phyloP scores from a whole-genome alignment of 2,888 invertebrate species.

The Pyrochroa serraticornis region DNA sequence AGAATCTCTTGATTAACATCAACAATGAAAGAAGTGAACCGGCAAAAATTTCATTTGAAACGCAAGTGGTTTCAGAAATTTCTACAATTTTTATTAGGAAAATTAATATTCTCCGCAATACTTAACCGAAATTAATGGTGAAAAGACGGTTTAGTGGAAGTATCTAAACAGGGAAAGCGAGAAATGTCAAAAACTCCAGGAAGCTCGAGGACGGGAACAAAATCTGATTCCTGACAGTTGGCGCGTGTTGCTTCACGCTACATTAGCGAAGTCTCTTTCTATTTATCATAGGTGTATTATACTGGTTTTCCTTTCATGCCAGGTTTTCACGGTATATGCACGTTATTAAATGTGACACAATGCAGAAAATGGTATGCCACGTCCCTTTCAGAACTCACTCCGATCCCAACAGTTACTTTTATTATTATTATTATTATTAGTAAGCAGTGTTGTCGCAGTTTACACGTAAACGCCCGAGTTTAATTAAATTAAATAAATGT shows the following conservation, averaged over 20 bases:
- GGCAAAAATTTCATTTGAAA: too few species aligned
- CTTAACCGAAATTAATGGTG: constrained; percentile 14
- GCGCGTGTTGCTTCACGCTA: constrained; percentile 35
- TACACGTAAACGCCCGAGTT: too few species aligned
- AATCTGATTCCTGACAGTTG: constrained; percentile 32
- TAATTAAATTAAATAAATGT: too few species aligned
- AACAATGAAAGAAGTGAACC: too few species aligned
- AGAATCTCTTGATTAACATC: too few species aligned
- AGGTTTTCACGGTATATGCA: background rate
- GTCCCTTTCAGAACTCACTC: background rate
- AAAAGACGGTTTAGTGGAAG: too few species aligned
- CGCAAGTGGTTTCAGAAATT: too few species aligned
- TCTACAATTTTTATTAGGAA: constrained; percentile 10
- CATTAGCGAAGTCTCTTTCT: constrained; percentile 38
- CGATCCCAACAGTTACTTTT: too few species aligned
- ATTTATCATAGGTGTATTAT: constrained; percentile 32
- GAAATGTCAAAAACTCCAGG: constrained; percentile 11
- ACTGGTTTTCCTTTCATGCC: constrained; percentile 13
- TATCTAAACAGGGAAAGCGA: background rate
- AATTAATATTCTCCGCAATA: constrained; percentile 14
- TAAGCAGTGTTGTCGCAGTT: too few species aligned
- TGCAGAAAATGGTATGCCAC: background rate
- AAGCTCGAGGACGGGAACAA: constrained; percentile 18
- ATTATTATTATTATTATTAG: too few species aligned
- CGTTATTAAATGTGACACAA: constrained; percentile 15